phyloP scores from a whole-genome alignment of 1,140 invertebrate genomes.

The Drosophila burlai region DNA sequence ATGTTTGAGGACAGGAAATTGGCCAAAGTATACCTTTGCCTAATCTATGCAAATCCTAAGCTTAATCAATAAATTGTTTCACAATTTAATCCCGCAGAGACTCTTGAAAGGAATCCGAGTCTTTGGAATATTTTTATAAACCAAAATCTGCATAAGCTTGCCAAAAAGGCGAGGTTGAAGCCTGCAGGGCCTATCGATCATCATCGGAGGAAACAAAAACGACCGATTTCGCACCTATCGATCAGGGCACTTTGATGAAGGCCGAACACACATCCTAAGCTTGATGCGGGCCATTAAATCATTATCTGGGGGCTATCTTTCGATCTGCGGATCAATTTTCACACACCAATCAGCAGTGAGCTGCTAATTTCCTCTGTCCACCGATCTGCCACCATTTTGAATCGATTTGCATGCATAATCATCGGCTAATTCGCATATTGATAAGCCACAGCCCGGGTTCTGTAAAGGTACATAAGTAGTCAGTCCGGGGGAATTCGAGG shows the following conservation, averaged over 20 bases:
- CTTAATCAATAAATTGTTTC: neutral
- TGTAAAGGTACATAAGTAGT: constrained; percentile 23
- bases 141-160: constrained; percentile 1
- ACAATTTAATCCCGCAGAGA: neutral
- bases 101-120: neutral
- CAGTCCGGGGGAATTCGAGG: constrained; percentile 36
- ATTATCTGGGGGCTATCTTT: constrained; percentile 37
- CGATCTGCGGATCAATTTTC: constrained; percentile 67
- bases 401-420: constrained; percentile 76
- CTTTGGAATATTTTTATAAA: neutral
- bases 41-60: neutral
- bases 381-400: constrained; percentile 68
- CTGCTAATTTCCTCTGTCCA: constrained; percentile 68
- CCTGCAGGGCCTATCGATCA: constrained; percentile 31
- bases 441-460: constrained; percentile 61
- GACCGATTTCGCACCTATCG: constrained; percentile 63
- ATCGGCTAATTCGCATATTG: constrained; percentile 66
- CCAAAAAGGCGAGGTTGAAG: neutral
- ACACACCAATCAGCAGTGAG: constrained; percentile 78
- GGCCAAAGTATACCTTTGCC: neutral
- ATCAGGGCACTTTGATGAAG: constrained; percentile 51
- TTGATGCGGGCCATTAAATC: constrained; percentile 61
- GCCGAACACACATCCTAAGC: constrained; percentile 40
- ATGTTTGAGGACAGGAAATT: constrained; percentile 10
- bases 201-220: constrained; percentile 8